A percentile compares a stretch with the other conserved stretches of the same genome.
Evolutionary conservation across 2,113 vertebrate species (phyloP).

Genomic region (Dolichallabes microphthalmus): DNA sequence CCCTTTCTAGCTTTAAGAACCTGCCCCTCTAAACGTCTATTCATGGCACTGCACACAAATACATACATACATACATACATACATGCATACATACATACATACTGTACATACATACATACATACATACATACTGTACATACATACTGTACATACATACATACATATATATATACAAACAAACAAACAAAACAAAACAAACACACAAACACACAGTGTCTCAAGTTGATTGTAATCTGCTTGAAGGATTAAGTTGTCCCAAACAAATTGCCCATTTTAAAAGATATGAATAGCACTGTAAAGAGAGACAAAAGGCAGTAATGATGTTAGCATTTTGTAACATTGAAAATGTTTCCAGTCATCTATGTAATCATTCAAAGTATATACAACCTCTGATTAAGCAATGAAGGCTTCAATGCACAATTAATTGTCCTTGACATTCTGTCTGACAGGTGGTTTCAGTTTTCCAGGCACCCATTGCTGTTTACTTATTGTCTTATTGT

Average conservation of each 20-base stretch:
- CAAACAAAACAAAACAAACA: not conserved
- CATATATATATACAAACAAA: not conserved
- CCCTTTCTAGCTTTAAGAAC: too few relatives aligned
- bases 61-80: too few relatives aligned
- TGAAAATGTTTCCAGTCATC: not conserved
- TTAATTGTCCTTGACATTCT: not conserved
- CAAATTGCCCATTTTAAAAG: slow-evolving; percentile 62
- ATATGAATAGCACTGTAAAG: slow-evolving; percentile 69
- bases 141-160: slow-evolving; percentile 24
- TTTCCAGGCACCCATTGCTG: not conserved
- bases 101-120: too few relatives aligned
- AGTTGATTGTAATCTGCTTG: not conserved
- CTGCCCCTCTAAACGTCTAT: too few relatives aligned
- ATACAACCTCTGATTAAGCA: not conserved
- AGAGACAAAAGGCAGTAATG: slow-evolving; percentile 18
- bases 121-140: too few relatives aligned
- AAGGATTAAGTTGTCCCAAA: slow-evolving; percentile 53
- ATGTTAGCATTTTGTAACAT: not conserved
- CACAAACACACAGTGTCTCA: not conserved
- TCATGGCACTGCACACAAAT: not conserved
- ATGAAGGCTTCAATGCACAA: not conserved
- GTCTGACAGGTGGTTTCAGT: not conserved
- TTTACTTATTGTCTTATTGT: not conserved
- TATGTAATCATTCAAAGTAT: not conserved
- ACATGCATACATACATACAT: slow-evolving; percentile 12